Conservation (phyloP, 2,113 vertebrate genomes). For the Limnothrissa miodon region DNA sequence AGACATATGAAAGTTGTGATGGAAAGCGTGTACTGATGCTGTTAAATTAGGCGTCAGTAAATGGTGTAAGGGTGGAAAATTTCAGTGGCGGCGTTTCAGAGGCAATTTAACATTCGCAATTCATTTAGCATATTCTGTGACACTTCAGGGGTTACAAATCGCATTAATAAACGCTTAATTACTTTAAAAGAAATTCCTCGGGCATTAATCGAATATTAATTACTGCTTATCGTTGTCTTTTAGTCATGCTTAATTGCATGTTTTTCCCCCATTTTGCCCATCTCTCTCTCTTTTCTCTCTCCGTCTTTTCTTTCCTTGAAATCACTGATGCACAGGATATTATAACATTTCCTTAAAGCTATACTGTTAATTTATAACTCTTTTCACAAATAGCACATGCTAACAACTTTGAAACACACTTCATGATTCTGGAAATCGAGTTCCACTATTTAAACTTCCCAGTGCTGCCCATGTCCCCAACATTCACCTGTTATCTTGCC, state of each 20-base stretch:
- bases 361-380: not conserved
- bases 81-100: slow-evolving; percentile 44
- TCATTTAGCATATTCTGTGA: slow-evolving; percentile 65
- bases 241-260: slow-evolving; percentile 73
- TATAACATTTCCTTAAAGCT: not conserved
- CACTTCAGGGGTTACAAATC: slow-evolving; percentile 76
- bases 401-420: not conserved
- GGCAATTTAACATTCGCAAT: slow-evolving; percentile 63
- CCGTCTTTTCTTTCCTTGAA: not conserved
- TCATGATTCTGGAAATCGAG: not conserved
- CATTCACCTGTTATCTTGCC: no score
- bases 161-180: slow-evolving; percentile 76
- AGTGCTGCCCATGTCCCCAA: no score
- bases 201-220: slow-evolving; percentile 79
- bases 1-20: slow-evolving; percentile 36
- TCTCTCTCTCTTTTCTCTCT: slow-evolving; percentile 34
- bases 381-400: not conserved
- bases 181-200: slow-evolving; percentile 73
- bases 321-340: not conserved
- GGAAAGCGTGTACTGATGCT: slow-evolving; percentile 27
- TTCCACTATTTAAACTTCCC: not conserved
- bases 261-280: slow-evolving; percentile 49
- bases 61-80: slow-evolving; percentile 45
- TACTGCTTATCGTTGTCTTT: slow-evolving; percentile 74
- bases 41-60: slow-evolving; percentile 57